Evolutionary conservation across 2,113 vertebrate species (phyloP), one percentile per base, ranked within the genome.

Genomic region (Myodes glareolus): DNA sequence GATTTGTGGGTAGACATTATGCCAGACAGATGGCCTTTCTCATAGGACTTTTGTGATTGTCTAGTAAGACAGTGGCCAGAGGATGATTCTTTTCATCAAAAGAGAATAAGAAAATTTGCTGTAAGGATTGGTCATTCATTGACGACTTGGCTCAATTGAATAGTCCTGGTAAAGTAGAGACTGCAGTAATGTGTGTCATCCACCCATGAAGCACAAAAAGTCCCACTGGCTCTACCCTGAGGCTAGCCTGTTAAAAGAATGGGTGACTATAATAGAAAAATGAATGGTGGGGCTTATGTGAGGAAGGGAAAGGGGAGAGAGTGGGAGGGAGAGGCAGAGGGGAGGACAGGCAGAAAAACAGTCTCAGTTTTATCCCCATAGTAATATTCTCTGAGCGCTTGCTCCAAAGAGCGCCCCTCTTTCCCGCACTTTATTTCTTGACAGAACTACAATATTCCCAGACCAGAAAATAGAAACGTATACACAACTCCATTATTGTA

Each of bases 11-110:
- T 3, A 73, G 42, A 88, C 16, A 5, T 52, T 45, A 77, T 55
- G 77, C 31, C 19, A 45, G 39, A 68, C 2, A 90, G 47, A 6
- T 13, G 14, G 1, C 3, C n/a, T 61, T 68, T 29, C 21, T 63
- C 17, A 25, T 42, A 33, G 27, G 21, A 70, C 31, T 65, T 14
- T 21, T 47, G 3, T 75, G 85, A 91, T 27, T 36, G 63, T 17
- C 33, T 52, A 39, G 0, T 61, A 47, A 78, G 55, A 78, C 12
- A 82, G 73, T 12, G 3, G 33, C 42, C 19, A 52, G 25, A 47
- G 76, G 67, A 72, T 55, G 42, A 5, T 80, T 91, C 90, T 85
- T 36, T 84, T 90, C 19, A 92, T 93, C 65, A 94, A 92, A 91
- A 16, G 27, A 4, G 19, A 78, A 23, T 65, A 90, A 65, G 70